Evolutionary conservation across 2,113 vertebrate species (phyloP), one percentile per base, ranked within the genome.

Genomic region (Falco punctatus): DNA sequence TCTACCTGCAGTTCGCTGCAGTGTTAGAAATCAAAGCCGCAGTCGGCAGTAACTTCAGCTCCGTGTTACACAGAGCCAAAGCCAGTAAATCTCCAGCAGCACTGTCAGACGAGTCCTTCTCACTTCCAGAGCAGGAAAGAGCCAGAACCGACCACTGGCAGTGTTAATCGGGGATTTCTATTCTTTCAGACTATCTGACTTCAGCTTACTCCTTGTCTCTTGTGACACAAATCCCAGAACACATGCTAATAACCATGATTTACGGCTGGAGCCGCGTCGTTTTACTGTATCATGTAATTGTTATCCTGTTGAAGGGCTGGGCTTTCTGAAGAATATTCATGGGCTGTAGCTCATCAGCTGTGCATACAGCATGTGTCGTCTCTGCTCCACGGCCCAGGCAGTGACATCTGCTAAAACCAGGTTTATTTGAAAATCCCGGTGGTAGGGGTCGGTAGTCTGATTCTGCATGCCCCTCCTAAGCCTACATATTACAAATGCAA

Each of bases 21-120:
- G 88, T 82, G 81, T 46, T 81, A 93, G 91, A 95, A 97, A 97
- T 97, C 94, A 96, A 91, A 92, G 46, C 52, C 2, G 2, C 70
- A 72, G 74, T 49, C 17, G 3, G 69, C 57, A 65, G 58, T 44
- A 87, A 87, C 73, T 51, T 81, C 71, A 86, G 51, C 54, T 77
- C 21, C 28, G 26, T 26, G 23, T 30, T 88, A 74, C n/a, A 20
- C 86, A 5, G 32, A 95, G 64, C 67, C 82, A 77, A 67, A 65
- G 48, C 28, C 59, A 62, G 74, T 88, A 88, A 94, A 94, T 92
- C 82, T 84, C 79, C 3, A 1, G 30, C 0, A 0, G 4, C 3
- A 2, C 67, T 62, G 33, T 71, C 9, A 2, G 59, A 67, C 1
- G 18, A 59, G 82, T 90, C 67, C 55, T 88, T 86, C 86, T 24